A percentile compares a stretch with the other conserved stretches of the same genome.
These are phyloP conservation scores for Alitta virens DNA, from an alignment of 2,888 invertebrate genomes.

Conservation along the genomic window DNA sequence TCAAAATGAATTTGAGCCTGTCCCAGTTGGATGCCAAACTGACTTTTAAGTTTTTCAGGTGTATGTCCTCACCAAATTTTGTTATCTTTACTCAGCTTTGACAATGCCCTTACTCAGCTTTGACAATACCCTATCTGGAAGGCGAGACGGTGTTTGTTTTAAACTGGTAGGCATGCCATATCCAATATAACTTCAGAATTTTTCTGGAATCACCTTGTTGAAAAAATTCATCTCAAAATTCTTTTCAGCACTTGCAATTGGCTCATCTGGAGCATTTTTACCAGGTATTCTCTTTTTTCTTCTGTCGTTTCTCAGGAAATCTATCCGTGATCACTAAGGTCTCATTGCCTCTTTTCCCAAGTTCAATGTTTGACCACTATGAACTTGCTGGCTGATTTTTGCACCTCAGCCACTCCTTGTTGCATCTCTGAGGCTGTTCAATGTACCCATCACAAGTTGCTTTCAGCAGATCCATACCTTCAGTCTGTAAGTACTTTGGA, in stretches of 20 bases:
- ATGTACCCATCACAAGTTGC: neutral
- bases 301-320: neutral
- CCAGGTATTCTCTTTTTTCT: neutral
- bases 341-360: neutral
- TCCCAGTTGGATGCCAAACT: too few species aligned
- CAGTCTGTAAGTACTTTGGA: neutral
- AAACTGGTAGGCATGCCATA: neutral
- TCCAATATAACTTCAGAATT: constrained; percentile 1
- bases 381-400: neutral
- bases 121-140: neutral
- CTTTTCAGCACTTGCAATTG: neutral
- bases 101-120: too few species aligned
- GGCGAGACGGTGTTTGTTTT: neutral
- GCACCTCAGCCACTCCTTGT: neutral
- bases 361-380: neutral
- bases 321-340: neutral
- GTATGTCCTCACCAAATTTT: neutral
- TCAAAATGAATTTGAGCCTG: neutral
- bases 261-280: constrained; percentile 2
- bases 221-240: neutral
- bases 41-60: too few species aligned
- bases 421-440: neutral
- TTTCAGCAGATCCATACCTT: neutral
- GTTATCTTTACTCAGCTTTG: neutral
- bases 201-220: neutral